Evolutionary conservation across 2,113 vertebrate genomes (phyloP).

Genomic region (Formicarius rufipectus): DNA sequence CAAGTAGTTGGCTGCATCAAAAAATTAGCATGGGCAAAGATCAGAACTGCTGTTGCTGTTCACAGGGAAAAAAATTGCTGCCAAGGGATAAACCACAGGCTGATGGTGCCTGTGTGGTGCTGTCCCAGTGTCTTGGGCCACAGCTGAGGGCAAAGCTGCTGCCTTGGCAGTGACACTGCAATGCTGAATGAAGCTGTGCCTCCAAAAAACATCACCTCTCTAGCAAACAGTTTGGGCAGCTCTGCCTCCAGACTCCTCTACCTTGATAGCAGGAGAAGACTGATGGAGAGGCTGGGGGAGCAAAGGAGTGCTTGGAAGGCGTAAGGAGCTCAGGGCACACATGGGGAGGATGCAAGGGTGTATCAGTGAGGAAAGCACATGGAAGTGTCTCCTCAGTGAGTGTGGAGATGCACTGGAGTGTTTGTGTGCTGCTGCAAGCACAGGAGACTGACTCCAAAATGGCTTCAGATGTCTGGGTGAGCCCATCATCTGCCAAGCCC

Average conservation of each 20-base stretch:
- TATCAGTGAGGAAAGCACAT: neutral
- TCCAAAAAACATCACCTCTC: neutral
- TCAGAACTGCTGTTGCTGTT: neutral
- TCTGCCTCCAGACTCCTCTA: neutral
- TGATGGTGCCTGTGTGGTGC: neutral
- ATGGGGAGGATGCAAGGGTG: accelerated
- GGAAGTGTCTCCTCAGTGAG: neutral
- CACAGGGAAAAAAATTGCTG: neutral
- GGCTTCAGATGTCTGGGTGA: neutral
- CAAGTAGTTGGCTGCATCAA: neutral
- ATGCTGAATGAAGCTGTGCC: accelerated
- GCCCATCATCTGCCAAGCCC: neutral
- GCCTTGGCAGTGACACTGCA: neutral
- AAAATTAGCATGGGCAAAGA: neutral
- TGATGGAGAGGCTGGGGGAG: neutral
- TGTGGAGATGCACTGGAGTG: accelerated
- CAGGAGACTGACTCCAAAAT: neutral
- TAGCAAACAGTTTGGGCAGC: neutral
- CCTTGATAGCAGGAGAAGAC: neutral
- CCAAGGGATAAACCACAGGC: neutral
- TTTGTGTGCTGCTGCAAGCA: neutral
- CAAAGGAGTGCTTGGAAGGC: neutral
- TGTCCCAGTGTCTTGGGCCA: neutral
- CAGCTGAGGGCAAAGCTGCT: neutral
- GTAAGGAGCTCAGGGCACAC: neutral